phyloP scores from a whole-genome alignment of 2,888 invertebrate species.

The Dolichopus griseipennis region DNA sequence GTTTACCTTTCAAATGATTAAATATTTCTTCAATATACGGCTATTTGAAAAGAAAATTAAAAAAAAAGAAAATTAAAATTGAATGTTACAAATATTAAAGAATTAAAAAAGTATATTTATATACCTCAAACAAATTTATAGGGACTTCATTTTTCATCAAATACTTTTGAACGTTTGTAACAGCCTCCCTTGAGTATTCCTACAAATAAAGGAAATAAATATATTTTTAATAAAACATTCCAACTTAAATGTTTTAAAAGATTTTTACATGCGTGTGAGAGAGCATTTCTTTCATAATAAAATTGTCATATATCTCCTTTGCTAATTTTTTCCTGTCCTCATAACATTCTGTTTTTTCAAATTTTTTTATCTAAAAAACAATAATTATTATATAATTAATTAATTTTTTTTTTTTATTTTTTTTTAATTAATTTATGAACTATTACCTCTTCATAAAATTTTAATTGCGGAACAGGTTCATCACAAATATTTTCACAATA shows the following conservation, averaged over 20 bases:
- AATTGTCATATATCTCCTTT: slow-evolving; percentile 97
- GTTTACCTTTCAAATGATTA: slow-evolving; percentile 90
- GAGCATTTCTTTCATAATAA: slow-evolving; percentile 99
- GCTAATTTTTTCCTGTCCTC: slow-evolving; percentile 94
- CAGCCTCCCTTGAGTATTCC: slow-evolving; percentile 97
- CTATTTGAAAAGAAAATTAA: slow-evolving; percentile 47
- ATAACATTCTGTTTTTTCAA: slow-evolving; percentile 94
- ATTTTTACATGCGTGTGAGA: slow-evolving; percentile 92
- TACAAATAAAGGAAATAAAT: slow-evolving; percentile 44
- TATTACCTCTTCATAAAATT: slow-evolving; percentile 96
- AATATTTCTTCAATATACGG: slow-evolving; percentile 99
- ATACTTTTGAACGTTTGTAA: slow-evolving; percentile 95
- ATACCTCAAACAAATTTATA: slow-evolving; percentile 93
- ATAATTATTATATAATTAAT: slow-evolving; percentile 7
- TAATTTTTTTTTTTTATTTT: not conserved
- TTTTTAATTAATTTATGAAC: not conserved
- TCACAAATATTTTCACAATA: slow-evolving; percentile 95
- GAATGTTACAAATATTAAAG: not conserved
- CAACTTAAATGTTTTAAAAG: not conserved
- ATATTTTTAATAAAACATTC: not conserved
- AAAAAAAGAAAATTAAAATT: not conserved
- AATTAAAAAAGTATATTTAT: not conserved
- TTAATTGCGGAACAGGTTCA: slow-evolving; percentile 93
- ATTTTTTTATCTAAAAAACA: slow-evolving; percentile 84
- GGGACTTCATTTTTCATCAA: slow-evolving; percentile 96